These are phyloP conservation scores for Siphamia tubifer DNA, from an alignment of 2,113 vertebrate genomes.

Conservation along the genomic window DNA sequence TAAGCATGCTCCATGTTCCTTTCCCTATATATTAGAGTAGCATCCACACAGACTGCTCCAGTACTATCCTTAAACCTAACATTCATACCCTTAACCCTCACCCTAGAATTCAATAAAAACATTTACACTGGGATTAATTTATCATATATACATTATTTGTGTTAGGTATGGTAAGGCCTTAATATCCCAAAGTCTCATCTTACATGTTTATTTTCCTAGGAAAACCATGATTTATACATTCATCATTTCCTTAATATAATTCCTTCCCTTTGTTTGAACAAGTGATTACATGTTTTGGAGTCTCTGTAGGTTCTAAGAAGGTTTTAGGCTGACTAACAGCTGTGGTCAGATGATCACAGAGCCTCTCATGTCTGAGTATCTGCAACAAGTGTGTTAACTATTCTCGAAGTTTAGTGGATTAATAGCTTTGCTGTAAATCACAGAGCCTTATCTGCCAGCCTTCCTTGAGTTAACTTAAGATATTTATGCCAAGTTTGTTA, in stretches of 20 bases:
- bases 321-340: constrained; percentile 6
- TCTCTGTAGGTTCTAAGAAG: not conserved
- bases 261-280: not conserved
- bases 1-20: constrained; percentile 82
- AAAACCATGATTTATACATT: not conserved
- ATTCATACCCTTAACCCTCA: too few species aligned
- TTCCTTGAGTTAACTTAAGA: too few species aligned
- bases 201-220: not conserved
- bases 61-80: not conserved
- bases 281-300: not conserved
- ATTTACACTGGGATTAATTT: too few species aligned
- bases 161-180: not conserved
- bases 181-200: not conserved
- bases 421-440: not conserved
- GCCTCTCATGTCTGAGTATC: not conserved
- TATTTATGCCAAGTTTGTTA: too few species aligned
- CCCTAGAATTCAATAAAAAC: too few species aligned
- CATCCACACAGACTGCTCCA: not conserved
- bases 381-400: constrained; percentile 43
- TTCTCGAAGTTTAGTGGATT: constrained; percentile 39
- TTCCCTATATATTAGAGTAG: not conserved
- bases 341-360: constrained; percentile 31
- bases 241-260: not conserved
- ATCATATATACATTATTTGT: too few species aligned
- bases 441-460: not conserved